Evolutionary conservation across 2,113 vertebrate genomes (phyloP), one percentile per base, ranked within the genome.

Genomic region (Corythoichthys intestinalis): DNA sequence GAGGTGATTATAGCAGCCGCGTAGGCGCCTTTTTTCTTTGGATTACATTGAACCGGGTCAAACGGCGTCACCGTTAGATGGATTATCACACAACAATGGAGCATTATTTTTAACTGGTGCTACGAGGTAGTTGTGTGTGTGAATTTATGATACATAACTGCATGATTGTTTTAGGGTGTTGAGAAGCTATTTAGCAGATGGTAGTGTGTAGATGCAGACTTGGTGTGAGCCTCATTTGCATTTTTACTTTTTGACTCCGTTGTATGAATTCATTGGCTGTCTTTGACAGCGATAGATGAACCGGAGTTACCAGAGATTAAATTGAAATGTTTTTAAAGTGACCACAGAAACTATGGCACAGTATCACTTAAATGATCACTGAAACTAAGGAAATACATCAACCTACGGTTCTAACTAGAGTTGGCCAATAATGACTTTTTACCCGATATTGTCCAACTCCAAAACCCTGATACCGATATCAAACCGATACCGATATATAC

Each of bases 11-110:
- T 70, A 53, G 75, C 81, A 69, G 76, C 74, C 59, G 66, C 66
- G 75, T 85, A 76, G 74, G 81, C 67, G 78, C 78, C 63, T 81
- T 63, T 83, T 81, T 63, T 82, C 77, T 73, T 76, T 86, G 76
- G 76, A 80, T 83, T 82, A 78, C 71, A 82, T 83, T 80, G 77
- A 86, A 84, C 68, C 77, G 72, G 88, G 85, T 88, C 84, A 87
- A 85, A 84, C 53, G 78, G 74, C 72, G 74, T 63, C 34, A 69
- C 46, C 76, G 60, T 74, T 83, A 77, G 70, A 80, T 85, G 81
- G 80, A 84, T 87, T 80, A 83, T 70, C 66, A 69, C n/a, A 71
- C 12, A 0, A 79, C 75, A 84, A 83, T 80, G 17, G 35, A 52
- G 82, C 69, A 39, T 76, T 73, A 77, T 78, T 68, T 79, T 80